Percentiles rank a stretch among this genome's conserved stretches.
These are phyloP conservation scores for Pangasianodon gigas DNA, from an alignment of 2,113 vertebrate species.

Conservation along the genomic window DNA sequence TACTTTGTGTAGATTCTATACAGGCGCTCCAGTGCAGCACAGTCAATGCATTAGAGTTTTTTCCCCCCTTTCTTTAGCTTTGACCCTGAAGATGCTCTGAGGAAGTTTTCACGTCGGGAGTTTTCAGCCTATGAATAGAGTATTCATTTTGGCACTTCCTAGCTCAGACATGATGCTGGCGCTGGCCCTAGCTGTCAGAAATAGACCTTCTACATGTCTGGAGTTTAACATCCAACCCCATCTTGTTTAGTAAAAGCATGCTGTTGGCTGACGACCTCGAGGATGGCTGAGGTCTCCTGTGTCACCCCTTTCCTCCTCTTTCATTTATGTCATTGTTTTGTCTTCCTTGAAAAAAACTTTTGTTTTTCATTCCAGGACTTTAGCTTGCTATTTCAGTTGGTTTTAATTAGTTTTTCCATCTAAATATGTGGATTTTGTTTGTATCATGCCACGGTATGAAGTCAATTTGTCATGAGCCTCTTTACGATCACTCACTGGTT, in stretches of 20 bases:
- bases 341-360: constrained; percentile 68
- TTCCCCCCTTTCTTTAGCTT: background rate
- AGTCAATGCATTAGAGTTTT: constrained; percentile 15
- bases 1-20: constrained; percentile 6
- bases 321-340: constrained; percentile 64
- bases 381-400: background rate
- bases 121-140: constrained; percentile 53
- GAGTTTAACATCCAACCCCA: constrained; percentile 47
- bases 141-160: constrained; percentile 52
- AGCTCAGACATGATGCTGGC: constrained; percentile 27
- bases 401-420: background rate
- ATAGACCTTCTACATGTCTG: constrained; percentile 42
- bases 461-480: background rate
- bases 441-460: background rate
- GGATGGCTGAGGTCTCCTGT: constrained; percentile 48
- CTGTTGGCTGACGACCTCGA: constrained; percentile 33
- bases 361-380: constrained; percentile 55
- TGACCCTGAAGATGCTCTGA: constrained; percentile 58
- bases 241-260: background rate
- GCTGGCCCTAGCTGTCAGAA: constrained; percentile 21
- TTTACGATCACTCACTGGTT: background rate
- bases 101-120: constrained; percentile 45
- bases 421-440: background rate
- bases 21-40: background rate
- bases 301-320: constrained; percentile 61